Percentiles rank a stretch among this genome's conserved stretches.
Conservation (phyloP, 2,797 vertebrate species). For the Pipistrellus pygmaeus region DNA sequence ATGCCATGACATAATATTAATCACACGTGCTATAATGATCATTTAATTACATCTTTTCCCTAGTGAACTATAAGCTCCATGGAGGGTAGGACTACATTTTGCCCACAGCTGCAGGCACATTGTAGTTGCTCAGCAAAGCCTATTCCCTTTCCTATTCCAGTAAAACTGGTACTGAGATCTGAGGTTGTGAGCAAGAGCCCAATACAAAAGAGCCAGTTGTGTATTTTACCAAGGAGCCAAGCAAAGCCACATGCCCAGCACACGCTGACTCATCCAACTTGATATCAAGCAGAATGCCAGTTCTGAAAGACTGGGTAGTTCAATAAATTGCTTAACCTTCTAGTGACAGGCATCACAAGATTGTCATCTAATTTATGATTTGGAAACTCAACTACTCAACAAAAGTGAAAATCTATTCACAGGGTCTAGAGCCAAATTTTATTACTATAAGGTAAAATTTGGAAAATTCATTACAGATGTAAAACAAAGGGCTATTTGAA, state of each 20-base stretch:
- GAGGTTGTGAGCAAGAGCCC: not conserved
- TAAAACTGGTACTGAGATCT: not conserved
- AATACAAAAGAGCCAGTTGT: not conserved
- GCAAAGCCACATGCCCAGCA: conserved; percentile 46
- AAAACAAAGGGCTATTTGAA: conserved; percentile 36
- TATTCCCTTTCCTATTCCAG: conserved; percentile 6
- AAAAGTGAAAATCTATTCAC: conserved; percentile 66
- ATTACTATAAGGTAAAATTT: not conserved
- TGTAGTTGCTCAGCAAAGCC: not conserved
- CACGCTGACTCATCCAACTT: conserved; percentile 48
- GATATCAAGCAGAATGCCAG: conserved; percentile 55
- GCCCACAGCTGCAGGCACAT: not conserved
- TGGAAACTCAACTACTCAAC: conserved; percentile 61
- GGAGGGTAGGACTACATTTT: not conserved
- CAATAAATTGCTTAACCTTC: conserved; percentile 42
- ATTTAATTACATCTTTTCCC: not conserved
- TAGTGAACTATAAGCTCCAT: not conserved
- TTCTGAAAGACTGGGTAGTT: conserved; percentile 42
- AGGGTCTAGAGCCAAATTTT: not conserved
- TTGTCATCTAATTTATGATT: conserved; percentile 61
- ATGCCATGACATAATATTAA: not conserved
- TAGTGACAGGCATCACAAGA: conserved; percentile 58
- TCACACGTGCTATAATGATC: not conserved
- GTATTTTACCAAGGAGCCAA: not conserved
- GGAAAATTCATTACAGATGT: conserved; percentile 4